A percentile compares a stretch with the other conserved stretches of the same genome.
Evolutionary conservation across 2,888 invertebrate species (phyloP).

Genomic region (Cabera pusaria): DNA sequence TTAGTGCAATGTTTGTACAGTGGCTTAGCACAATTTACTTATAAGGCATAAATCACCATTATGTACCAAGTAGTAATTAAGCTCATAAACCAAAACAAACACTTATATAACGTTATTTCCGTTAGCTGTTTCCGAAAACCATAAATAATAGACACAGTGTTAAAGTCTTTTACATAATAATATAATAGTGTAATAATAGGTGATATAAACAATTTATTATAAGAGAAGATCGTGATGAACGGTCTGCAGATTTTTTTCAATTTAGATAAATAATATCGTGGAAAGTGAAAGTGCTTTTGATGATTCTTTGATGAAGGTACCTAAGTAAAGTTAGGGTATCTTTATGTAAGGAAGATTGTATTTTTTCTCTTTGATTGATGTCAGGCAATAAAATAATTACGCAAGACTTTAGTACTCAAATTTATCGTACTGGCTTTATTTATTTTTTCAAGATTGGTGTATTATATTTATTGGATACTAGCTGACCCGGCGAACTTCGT

Average conservation of each 20-base stretch:
- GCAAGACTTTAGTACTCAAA: too few species aligned
- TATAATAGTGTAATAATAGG: conserved; percentile 21
- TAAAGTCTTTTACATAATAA: conserved; percentile 14
- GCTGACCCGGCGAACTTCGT: too few species aligned
- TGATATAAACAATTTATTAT: conserved; percentile 16
- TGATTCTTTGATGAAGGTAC: too few species aligned
- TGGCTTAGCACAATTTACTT: background rate
- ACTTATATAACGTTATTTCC: conserved; percentile 3
- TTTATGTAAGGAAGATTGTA: too few species aligned
- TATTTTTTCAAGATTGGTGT: too few species aligned
- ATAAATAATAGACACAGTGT: conserved; percentile 13
- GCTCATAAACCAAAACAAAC: conserved; percentile 3
- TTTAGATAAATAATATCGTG: conserved; percentile 24
- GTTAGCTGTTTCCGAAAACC: conserved; percentile 9
- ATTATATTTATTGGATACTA: too few species aligned
- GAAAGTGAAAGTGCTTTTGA: conserved; percentile 32
- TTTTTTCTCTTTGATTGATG: too few species aligned
- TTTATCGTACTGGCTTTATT: too few species aligned
- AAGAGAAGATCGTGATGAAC: conserved; percentile 22
- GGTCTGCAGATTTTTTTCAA: conserved; percentile 22
- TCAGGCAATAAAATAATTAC: too few species aligned
- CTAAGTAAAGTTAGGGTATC: too few species aligned
- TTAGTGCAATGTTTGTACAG: too few species aligned
- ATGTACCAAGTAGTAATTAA: conserved; percentile 7
- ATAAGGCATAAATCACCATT: conserved; percentile 6